phyloP scores from a whole-genome alignment of 2,888 invertebrate species.

The Acrobasis repandana region DNA sequence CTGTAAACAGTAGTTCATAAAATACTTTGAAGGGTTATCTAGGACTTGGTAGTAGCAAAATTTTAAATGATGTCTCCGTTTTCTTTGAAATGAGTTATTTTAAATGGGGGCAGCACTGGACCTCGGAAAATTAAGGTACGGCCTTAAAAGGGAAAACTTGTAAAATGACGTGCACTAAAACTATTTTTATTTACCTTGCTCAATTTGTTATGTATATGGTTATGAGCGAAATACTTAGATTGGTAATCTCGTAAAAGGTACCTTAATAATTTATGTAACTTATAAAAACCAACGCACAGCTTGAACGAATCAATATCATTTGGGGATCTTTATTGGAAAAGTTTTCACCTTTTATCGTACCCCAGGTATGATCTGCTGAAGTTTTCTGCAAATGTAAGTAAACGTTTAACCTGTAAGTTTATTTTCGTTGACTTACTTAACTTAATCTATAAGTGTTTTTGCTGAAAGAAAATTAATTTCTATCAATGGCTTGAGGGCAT shows the following conservation, averaged over 20 bases:
- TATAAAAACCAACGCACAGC: neutral
- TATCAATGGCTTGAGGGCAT: neutral
- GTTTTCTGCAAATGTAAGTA: neutral
- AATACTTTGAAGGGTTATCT: no score
- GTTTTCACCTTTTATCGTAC: constrained; percentile 34
- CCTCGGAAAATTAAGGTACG: no score
- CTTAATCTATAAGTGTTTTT: neutral
- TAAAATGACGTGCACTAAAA: no score
- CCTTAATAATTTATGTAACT: neutral
- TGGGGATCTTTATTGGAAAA: constrained; percentile 43
- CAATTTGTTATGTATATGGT: no score
- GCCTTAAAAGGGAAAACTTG: no score
- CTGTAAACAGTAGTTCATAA: no score
- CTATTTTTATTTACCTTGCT: no score
- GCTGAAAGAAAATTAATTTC: neutral
- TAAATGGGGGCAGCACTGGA: no score
- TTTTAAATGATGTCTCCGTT: no score
- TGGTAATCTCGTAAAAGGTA: neutral
- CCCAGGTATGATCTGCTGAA: neutral
- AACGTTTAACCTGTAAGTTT: neutral
- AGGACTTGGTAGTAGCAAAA: no score
- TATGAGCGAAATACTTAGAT: no score
- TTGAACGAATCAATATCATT: constrained; percentile 42
- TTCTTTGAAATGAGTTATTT: no score
- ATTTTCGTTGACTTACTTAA: neutral